Evolutionary conservation across 2,797 vertebrate species (phyloP), one percentile per base, ranked within the genome.

Genomic region (Phoebastria nigripes): DNA sequence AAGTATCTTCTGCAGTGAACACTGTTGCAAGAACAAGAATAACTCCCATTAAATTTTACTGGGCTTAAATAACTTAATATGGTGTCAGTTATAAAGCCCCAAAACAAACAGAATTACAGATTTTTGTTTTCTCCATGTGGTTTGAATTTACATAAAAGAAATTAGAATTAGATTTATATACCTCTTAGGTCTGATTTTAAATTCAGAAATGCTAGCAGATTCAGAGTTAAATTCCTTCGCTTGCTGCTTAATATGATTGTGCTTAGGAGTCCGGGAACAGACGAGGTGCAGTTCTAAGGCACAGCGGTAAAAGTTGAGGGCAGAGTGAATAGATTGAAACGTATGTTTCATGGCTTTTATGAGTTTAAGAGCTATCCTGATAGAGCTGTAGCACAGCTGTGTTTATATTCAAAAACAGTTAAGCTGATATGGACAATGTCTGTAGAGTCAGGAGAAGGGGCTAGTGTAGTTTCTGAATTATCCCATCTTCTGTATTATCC

Each of bases 91-190:
- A 89, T 86, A 92, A 95, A 87, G 62, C 66, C 63, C 87, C 79
- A 31, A 87, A 94, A 46, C 56, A 92, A 79, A 87, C 84, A 65
- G 14, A 58, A 80, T 89, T 82, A 71, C 73, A 72, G 72, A 83
- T 84, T 89, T 81, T 65, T 65, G 47, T 67, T 80, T 86, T 91
- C 47, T 78, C 83, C 44, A 17, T 85, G 90, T 91, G 56, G 49
- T 77, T 94, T 90, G 31, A 84, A 90, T 96, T 96, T 78, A 88
- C 95, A 95, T 94, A 95, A 95, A 94, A 83, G 74, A 94, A 97
- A 93, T 96, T 67, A 94, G 94, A 82, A 94, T 95, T 96, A 92
- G 89, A 93, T 96, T 62, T 86, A 51, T 94, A 59, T 51, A 33
- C n/a, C n/a, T 56, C 72, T 90, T 93, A 52, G 63, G 33, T 92